Conservation (phyloP, 1,140 invertebrate genomes). For the Lordiphosa mommai region DNA sequence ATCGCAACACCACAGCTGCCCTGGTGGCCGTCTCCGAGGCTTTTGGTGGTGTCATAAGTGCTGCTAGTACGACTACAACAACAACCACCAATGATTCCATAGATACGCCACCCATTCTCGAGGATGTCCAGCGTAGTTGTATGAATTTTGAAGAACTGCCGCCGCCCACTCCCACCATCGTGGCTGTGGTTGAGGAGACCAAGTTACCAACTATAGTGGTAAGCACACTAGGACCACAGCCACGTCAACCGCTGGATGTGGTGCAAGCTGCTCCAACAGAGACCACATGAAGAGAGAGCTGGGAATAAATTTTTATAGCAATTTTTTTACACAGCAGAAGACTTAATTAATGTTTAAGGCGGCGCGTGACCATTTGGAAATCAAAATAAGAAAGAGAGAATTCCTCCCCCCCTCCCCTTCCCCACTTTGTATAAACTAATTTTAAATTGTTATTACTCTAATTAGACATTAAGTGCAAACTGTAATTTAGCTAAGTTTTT, state of each 20-base stretch:
- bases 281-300: slow-evolving; percentile 24
- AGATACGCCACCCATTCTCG: slow-evolving; percentile 66
- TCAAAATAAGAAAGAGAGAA: not conserved
- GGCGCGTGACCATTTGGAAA: slow-evolving; percentile 30
- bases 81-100: slow-evolving; percentile 44
- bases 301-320: slow-evolving; percentile 69
- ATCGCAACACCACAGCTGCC: slow-evolving; percentile 70
- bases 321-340: slow-evolving; percentile 74
- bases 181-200: slow-evolving; percentile 54
- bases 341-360: slow-evolving; percentile 72
- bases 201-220: slow-evolving; percentile 19
- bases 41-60: slow-evolving; percentile 20
- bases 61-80: slow-evolving; percentile 8
- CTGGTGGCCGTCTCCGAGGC: slow-evolving; percentile 65
- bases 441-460: too few relatives aligned
- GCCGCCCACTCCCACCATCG: slow-evolving; percentile 65
- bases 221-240: slow-evolving; percentile 27
- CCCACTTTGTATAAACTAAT: too few relatives aligned
- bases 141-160: slow-evolving; percentile 61
- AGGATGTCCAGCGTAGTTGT: slow-evolving; percentile 54
- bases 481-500: too few relatives aligned
- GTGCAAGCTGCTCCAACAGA: slow-evolving; percentile 7
- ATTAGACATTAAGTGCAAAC: too few relatives aligned
- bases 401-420: too few relatives aligned
- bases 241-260: slow-evolving; percentile 50